A percentile compares a stretch with the other conserved stretches of the same genome.
These are phyloP conservation scores for Labeo catla DNA, from an alignment of 2,113 vertebrate species.

Conservation along the genomic window DNA sequence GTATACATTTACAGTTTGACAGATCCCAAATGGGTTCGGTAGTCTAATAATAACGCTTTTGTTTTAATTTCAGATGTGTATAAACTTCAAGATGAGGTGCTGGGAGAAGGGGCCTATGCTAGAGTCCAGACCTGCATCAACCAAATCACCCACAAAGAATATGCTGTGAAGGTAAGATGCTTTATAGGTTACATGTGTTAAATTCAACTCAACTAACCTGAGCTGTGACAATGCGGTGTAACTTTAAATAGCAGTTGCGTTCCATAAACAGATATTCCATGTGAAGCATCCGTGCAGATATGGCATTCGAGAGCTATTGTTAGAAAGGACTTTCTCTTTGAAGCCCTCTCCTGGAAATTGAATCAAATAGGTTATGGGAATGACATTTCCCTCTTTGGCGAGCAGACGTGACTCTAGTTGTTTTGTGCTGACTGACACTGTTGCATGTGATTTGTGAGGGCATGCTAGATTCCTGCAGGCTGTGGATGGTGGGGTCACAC, in stretches of 20 bases:
- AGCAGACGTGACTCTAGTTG: background rate
- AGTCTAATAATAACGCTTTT: background rate
- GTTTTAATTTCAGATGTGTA: conserved; percentile 86
- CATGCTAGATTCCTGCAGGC: conserved; percentile 29
- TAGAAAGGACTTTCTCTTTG: conserved; percentile 30
- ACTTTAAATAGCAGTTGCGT: background rate
- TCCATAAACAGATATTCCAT: background rate
- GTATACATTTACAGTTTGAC: background rate
- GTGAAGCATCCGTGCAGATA: background rate
- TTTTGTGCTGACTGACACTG: conserved; percentile 15
- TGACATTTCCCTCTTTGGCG: background rate
- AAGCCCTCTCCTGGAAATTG: background rate
- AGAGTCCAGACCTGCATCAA: conserved; percentile 93
- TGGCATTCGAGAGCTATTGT: background rate
- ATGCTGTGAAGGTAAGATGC: conserved; percentile 90
- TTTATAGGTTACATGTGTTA: background rate
- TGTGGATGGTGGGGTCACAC: background rate
- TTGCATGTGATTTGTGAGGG: conserved; percentile 26
- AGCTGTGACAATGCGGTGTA: background rate
- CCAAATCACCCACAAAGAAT: conserved; percentile 97
- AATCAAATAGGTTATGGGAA: conserved; percentile 9
- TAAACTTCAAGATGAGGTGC: conserved; percentile 91
- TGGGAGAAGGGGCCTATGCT: conserved; percentile 95
- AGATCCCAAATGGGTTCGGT: background rate
- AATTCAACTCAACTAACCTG: background rate